A percentile compares a stretch with the other conserved stretches of the same genome.
Conservation (phyloP, 2,113 vertebrate species). For the Python bivittatus region DNA sequence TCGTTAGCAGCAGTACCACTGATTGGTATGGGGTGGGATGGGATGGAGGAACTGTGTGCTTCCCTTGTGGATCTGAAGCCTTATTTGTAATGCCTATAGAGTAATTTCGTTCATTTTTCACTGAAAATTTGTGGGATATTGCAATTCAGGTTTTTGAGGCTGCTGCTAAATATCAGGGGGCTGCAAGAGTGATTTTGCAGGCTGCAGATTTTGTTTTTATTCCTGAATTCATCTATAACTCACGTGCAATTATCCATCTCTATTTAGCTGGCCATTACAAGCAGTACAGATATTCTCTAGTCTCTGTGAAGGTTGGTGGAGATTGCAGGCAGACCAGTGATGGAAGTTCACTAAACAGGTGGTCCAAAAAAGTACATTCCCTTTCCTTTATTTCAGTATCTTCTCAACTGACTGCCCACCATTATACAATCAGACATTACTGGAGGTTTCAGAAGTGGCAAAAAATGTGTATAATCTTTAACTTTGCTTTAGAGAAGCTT, state of each 20-base stretch:
- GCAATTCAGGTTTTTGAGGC: background rate
- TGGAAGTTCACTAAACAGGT: background rate
- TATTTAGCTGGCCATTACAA: background rate
- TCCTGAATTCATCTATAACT: background rate
- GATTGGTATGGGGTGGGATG: background rate
- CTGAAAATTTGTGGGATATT: background rate
- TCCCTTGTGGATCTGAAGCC: background rate
- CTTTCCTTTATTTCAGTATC: background rate
- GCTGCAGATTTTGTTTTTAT: background rate
- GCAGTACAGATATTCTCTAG: background rate
- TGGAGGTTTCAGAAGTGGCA: background rate
- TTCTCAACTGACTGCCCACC: background rate
- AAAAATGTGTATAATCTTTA: background rate
- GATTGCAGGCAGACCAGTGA: background rate
- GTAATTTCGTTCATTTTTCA: background rate
- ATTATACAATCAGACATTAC: background rate
- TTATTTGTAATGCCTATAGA: background rate
- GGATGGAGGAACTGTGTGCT: no score
- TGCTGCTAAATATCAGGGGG: background rate
- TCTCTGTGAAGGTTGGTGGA: background rate
- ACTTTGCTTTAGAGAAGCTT: background rate
- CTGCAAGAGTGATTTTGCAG: background rate
- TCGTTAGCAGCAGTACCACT: background rate
- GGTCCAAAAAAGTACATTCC: background rate
- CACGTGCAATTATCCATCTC: background rate